Base-by-base conservation (phyloP, 2,888 invertebrate genomes). In the Limenitis camilla region DNA sequence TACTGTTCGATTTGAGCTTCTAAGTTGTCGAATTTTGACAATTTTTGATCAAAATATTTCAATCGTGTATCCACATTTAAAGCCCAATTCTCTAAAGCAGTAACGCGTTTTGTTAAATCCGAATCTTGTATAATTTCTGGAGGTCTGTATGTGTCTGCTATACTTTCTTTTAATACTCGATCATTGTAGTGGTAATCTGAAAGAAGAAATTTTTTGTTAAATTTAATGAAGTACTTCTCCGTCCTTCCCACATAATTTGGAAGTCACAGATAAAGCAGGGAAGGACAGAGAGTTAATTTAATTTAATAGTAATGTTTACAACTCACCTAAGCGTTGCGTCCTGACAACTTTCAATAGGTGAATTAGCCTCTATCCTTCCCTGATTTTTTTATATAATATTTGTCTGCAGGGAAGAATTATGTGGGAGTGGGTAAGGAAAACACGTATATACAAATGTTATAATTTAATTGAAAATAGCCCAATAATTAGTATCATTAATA, bases 251-350 rank as follows among this genome's bases (percentile, higher is more conserved):
- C 81, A 63, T 76, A 68, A 66, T 61, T 50, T 32, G 35, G 46
- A 33, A 60, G 56, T 69, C 69, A 65, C 68, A 76, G 61, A 78
- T 43, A 40, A 39, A 32, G 38, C 88, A 88, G 90, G 90, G 90
- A 90, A 90, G 90, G 90, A 90, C 90, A 90, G 90, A 90, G 90
- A 72, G 62, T 71, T 67, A 72, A 60, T 71, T 66, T 69, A 66
- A 73, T 64, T 60, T 67, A 65, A 65, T 59, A 72, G 66, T 63
- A 71, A 61, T 69, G 62, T 64, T 68, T 65, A 61, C 61, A 57
- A 87, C 86, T 85, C 87, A 87, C 87, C 87, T 78, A 79, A 83
- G 83, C 80, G 81, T 78, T 75, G 76, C 77, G 74, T 76, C 69
- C 73, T 64, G 76, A 77, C 78, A 78, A 83, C 84, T 84, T 81